Base-by-base conservation (phyloP, 2,113 vertebrate species). In the Mola mola region DNA sequence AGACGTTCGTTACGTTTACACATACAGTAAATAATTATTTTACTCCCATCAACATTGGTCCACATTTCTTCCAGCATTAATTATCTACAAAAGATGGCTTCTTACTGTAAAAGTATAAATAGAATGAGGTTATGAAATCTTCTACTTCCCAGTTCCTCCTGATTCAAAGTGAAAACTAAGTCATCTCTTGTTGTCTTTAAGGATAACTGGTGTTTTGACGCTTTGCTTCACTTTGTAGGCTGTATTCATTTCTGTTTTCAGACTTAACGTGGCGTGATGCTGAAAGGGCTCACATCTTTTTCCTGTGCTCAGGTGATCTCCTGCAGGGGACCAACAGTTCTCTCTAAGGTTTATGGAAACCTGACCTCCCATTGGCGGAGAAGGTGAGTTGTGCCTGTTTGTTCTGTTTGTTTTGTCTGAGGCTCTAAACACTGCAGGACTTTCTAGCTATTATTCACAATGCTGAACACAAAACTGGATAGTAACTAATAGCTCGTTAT, bases 341-440 rank as follows among this genome's bases (percentile, higher is more conserved):
- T 72, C 51, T 41, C 56, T 26, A 9, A 83, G 66, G 62, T 87
- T 84, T 82, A 88, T 88, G 85, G 87, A 86, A 91, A 86, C 77
- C 77, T 88, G 87, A 89, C 67, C 75, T 87, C 74, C 76, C 60
- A 38, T 64, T 83, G 72, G 76, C 69, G 80, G 75, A 84, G 81
- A 88, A 87, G 81, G 88, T 86, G 60, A 78, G 82, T 55, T 12
- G 2, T 4, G 6, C 1, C 17, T 19, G 4, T 62, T 53, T 33
- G 25, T 36, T 19, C 42, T 13, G 4, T 10, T 40, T 17, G 9
- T 22, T 21, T 26, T 1, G 10, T 59, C 22, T 46, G 13, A 37
- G 6, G 15, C 12, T 31, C n/a, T n/a, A n/a, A n/a, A n/a, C n/a
- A n/a, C n/a, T n/a, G n/a, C n/a, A n/a, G n/a, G n/a, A n/a, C n/a